Conservation (phyloP, 2,888 invertebrate species). For the Agelastica alni region DNA sequence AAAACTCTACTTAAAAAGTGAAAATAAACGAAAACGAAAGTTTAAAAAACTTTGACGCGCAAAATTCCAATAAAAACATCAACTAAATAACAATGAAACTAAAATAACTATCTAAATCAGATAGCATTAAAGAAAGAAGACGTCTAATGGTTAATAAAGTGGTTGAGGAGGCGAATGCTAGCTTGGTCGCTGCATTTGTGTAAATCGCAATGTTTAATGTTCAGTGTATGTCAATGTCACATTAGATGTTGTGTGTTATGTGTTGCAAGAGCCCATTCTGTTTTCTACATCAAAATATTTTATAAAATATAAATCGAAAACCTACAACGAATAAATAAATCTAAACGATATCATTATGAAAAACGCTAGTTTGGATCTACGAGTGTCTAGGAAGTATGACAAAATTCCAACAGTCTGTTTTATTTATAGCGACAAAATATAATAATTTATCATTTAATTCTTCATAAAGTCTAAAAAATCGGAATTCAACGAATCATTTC, state of each 20-base stretch:
- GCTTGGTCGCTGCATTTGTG: slow-evolving; percentile 51
- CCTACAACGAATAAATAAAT: not conserved
- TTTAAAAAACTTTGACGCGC: slow-evolving; percentile 7
- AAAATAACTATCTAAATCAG: slow-evolving; percentile 14
- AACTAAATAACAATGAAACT: slow-evolving; percentile 19
- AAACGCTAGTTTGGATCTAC: no score
- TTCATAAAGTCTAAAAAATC: no score
- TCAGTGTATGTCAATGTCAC: slow-evolving; percentile 41
- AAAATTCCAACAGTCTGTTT: no score
- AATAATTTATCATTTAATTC: no score
- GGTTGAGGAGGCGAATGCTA: slow-evolving; percentile 41
- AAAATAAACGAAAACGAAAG: slow-evolving; percentile 6
- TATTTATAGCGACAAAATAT: no score
- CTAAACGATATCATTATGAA: not conserved
- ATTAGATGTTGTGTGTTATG: slow-evolving; percentile 44
- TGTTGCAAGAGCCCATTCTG: slow-evolving; percentile 25
- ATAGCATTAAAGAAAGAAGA: slow-evolving; percentile 18
- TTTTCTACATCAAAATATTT: not conserved
- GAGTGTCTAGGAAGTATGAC: no score
- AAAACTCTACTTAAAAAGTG: slow-evolving; percentile 11
- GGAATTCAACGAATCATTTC: no score
- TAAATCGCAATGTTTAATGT: slow-evolving; percentile 37
- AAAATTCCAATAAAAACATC: slow-evolving; percentile 20
- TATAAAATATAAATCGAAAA: no score
- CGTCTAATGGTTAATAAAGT: slow-evolving; percentile 18